These are phyloP conservation scores for Panzeria rudis DNA, from an alignment of 2,888 invertebrate genomes.

Conservation along the genomic window DNA sequence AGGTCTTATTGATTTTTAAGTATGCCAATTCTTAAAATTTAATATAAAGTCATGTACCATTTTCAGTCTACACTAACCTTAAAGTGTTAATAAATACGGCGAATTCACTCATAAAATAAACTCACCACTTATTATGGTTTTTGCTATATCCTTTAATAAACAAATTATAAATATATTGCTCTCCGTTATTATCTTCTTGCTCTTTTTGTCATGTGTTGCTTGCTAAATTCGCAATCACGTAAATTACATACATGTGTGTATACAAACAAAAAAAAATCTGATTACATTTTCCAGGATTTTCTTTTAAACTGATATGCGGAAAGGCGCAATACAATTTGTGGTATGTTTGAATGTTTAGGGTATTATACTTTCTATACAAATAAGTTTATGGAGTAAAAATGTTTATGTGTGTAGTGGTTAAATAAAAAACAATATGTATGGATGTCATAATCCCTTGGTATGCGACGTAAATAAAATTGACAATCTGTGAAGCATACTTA, in stretches of 20 bases:
- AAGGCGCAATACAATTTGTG: conserved; percentile 62
- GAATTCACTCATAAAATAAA: conserved; percentile 45
- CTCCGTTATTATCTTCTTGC: background rate
- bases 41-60: background rate
- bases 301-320: conserved; percentile 37
- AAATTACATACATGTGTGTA: conserved; percentile 13
- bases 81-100: conserved; percentile 55
- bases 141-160: conserved; percentile 1
- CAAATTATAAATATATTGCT: background rate
- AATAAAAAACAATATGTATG: conserved; percentile 9
- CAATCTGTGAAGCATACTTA: conserved; percentile 47
- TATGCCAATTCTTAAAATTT: background rate
- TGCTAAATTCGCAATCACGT: conserved; percentile 69
- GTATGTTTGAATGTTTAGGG: conserved; percentile 5
- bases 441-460: conserved; percentile 55
- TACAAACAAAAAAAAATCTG: conserved; percentile 4
- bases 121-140: conserved; percentile 44
- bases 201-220: conserved; percentile 66
- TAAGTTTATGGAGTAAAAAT: background rate
- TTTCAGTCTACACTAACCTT: background rate
- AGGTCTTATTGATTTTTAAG: no score
- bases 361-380: background rate
- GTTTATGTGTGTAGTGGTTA: conserved; percentile 24
- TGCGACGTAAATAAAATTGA: conserved; percentile 65
- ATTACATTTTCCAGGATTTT: conserved; percentile 55